Conservation (phyloP, 2,888 invertebrate species). For the Antheraea assamensis region DNA sequence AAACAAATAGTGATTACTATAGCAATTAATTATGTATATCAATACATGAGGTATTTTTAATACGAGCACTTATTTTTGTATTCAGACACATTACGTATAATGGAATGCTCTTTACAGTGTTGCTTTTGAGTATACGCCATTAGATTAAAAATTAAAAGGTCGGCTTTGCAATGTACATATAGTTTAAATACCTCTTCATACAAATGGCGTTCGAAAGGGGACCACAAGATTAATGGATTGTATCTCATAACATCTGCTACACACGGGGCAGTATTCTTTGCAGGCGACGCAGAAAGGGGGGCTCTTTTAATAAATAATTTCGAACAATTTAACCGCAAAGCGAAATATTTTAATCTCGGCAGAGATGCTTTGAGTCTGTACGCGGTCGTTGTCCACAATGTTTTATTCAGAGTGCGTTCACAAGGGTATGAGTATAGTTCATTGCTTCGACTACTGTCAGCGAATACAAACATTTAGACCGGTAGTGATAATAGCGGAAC, state of each 20-base stretch:
- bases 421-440: constrained; percentile 48
- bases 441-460: constrained; percentile 24
- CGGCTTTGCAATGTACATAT: background rate
- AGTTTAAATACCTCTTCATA: constrained; percentile 11
- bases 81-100: background rate
- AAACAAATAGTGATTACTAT: no score
- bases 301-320: constrained; percentile 68
- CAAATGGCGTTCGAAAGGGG: constrained; percentile 29
- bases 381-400: constrained; percentile 62
- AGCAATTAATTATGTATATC: no score
- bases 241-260: constrained; percentile 36
- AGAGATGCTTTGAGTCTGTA: constrained; percentile 63
- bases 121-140: background rate
- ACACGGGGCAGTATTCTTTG: constrained; percentile 47
- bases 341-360: constrained; percentile 76
- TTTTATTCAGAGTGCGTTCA: constrained; percentile 63
- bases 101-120: background rate
- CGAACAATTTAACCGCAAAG: constrained; percentile 63
- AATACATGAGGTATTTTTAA: no score
- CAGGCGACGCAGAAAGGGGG: constrained; percentile 44
- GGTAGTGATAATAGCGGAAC: background rate
- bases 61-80: background rate
- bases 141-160: constrained; percentile 1
- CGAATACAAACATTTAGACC: background rate
- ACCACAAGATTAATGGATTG: constrained; percentile 50